Evolutionary conservation across 2,888 invertebrate species (phyloP), one percentile per base, ranked within the genome.

Genomic region (Drosophila neotestacea): DNA sequence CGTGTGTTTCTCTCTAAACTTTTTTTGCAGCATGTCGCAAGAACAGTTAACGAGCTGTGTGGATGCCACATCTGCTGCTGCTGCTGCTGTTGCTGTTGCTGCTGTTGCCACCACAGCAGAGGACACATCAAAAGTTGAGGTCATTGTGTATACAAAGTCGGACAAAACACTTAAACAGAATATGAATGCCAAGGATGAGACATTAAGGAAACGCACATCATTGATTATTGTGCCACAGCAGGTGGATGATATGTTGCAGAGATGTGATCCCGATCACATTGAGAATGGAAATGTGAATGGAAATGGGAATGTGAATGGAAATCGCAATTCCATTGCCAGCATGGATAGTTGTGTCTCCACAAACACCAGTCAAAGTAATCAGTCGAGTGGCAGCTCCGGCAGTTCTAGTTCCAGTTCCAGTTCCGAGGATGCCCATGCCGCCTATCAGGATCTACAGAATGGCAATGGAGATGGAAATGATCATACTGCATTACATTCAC

Each of bases 161-260:
- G 92, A 92, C 34, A 91, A 93, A 64, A 92, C 92, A 3, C 84
- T 92, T 27, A 92, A 92, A 62, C 92, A 92, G 73, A 92, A 92
- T 55, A 92, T 93, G 59, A 91, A 93, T 77, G 89, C 90, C 79
- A 92, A 91, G 87, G 92, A 92, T 72, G 92, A 93, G 48, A 82
- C 91, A 4, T 66, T 91, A 36, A 81, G 92, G 42, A 93, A 92
- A 65, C 92, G 92, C 13, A 92, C 92, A 55, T 93, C 92, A 13
- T 75, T 93, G 34, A 90, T 91, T 36, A 92, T 92, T 42, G 91
- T 92, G 76, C 92, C 92, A 30, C 92, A 89, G 55, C 87, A 89
- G 67, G 81, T 77, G 61, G 81, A 80, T 32, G 65, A 58, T 1
- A 63, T 67, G 44, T 76, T 73, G 6, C 34, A 48, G 0, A 51